Percentiles rank a stretch among this genome's conserved stretches.
phyloP scores from a whole-genome alignment of 2,113 vertebrate genomes.

The Peromyscus californicus region DNA sequence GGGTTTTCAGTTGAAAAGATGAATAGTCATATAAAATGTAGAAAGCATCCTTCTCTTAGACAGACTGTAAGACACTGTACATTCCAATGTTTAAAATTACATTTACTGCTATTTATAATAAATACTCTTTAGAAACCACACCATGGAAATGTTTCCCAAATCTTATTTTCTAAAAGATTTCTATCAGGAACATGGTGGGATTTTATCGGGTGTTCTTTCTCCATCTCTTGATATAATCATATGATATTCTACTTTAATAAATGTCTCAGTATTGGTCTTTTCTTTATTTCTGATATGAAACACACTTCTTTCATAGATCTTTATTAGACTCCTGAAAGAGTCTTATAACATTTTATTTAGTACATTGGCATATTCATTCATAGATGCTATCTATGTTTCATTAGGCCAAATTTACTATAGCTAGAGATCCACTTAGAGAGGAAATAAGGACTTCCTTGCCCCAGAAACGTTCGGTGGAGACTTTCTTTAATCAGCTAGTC shows the following conservation, averaged over 20 bases:
- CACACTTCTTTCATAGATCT: slow-evolving; percentile 18
- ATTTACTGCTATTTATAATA: slow-evolving; percentile 17
- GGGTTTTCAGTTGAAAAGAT: slow-evolving; percentile 25
- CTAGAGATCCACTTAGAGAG: slow-evolving; percentile 20
- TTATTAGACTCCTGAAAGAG: slow-evolving; percentile 33
- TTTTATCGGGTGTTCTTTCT: slow-evolving; percentile 55
- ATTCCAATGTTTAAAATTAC: neutral
- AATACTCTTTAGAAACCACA: slow-evolving; percentile 30
- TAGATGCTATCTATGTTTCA: slow-evolving; percentile 21
- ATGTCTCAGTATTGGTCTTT: slow-evolving; percentile 38
- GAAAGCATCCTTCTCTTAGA: neutral
- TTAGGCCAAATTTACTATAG: slow-evolving; percentile 32
- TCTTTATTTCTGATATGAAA: slow-evolving; percentile 51
- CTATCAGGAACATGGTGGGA: slow-evolving; percentile 32
- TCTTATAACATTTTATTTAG: slow-evolving; percentile 42
- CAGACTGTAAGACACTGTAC: slow-evolving; percentile 16
- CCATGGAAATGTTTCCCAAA: slow-evolving; percentile 12
- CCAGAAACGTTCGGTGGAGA: slow-evolving; percentile 13
- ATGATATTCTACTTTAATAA: slow-evolving; percentile 67
- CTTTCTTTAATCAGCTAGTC: neutral
- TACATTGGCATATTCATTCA: slow-evolving; percentile 23
- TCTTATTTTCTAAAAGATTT: slow-evolving; percentile 45
- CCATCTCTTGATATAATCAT: slow-evolving; percentile 30
- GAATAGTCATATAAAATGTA: slow-evolving; percentile 6
- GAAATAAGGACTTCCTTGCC: slow-evolving; percentile 12